Evolutionary conservation across 2,113 vertebrate genomes (phyloP), one percentile per base, ranked within the genome.

Genomic region (Neomonachus schauinslandi): DNA sequence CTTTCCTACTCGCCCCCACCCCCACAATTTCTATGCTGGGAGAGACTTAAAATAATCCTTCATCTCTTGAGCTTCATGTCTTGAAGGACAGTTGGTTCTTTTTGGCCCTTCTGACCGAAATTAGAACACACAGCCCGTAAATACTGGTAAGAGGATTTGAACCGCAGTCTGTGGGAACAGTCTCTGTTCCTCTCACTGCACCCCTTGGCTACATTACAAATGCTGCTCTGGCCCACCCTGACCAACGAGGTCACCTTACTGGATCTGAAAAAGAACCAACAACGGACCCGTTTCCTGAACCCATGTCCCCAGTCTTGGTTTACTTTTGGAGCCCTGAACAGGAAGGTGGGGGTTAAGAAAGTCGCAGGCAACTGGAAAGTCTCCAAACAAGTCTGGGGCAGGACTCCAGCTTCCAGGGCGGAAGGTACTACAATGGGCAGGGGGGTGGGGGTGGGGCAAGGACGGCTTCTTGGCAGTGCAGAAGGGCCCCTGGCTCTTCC

Each of bases 311-410:
- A 82, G 71, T 77, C 53, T 96, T 82, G 16, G 71, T 96, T 74
- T 86, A 71, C 65, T 74, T 72, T 77, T 53, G 26, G 59, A 95
- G 77, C 53, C 65, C 93, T 79, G 88, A 93, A 94, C 42, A 53
- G 92, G 19, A 76, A 33, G 36, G 42, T 53, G 36, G 14, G 51
- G 59, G n/a, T 49, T 92, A 90, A 76, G 74, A 65, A 96, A 94
- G 51, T 83, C 74, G 95, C 7, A 53, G 69, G 86, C 46, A 85
- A 89, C n/a, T 61, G 49, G 65, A 55, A 74, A 53, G n/a, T 82
- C 76, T 93, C 89, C 76, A 71, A 21, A 92, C 28, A 89, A 86
- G 76, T 72, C 46, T 74, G 33, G 11, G 51, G 31, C 36, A 81
- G 63, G 69, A 92, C 61, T 87, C 77, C 81, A 82, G 31, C 87